These are phyloP conservation scores for Vollenhovia emeryi DNA, from an alignment of 1,140 invertebrate species.

Conservation along the genomic window DNA sequence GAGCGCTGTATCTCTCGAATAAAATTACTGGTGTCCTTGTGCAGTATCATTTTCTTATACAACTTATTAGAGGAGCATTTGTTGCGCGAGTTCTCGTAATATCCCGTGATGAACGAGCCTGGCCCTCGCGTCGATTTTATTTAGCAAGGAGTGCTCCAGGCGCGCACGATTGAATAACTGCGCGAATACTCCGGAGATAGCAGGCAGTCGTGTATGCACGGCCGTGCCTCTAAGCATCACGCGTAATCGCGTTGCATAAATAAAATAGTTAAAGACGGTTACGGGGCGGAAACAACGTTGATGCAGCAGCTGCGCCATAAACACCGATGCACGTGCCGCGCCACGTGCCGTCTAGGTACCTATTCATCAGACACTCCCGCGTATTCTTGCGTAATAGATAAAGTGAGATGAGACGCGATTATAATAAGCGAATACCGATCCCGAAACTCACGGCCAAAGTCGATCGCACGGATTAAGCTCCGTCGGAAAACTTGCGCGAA, in stretches of 20 bases:
- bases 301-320: constrained; percentile 30
- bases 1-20: neutral
- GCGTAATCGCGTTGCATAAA: neutral
- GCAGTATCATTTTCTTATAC: too few species aligned
- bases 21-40: neutral
- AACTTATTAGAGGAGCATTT: too few species aligned
- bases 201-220: neutral
- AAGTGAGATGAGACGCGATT: neutral
- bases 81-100: too few species aligned
- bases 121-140: too few species aligned
- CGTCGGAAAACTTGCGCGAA: neutral
- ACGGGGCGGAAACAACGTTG: neutral
- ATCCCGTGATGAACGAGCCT: too few species aligned
- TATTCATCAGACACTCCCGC: constrained; percentile 62
- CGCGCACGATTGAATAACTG: neutral
- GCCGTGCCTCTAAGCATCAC: neutral
- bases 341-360: constrained; percentile 70
- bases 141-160: too few species aligned
- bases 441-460: neutral
- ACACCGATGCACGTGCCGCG: constrained; percentile 66
- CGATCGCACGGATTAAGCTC: neutral
- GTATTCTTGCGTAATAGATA: constrained; percentile 61
- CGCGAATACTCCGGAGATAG: neutral
- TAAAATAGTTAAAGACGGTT: constrained; percentile 2
- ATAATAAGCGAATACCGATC: constrained; percentile 42